Conservation (phyloP, 2,797 vertebrate species). For the Chrosomus eos region DNA sequence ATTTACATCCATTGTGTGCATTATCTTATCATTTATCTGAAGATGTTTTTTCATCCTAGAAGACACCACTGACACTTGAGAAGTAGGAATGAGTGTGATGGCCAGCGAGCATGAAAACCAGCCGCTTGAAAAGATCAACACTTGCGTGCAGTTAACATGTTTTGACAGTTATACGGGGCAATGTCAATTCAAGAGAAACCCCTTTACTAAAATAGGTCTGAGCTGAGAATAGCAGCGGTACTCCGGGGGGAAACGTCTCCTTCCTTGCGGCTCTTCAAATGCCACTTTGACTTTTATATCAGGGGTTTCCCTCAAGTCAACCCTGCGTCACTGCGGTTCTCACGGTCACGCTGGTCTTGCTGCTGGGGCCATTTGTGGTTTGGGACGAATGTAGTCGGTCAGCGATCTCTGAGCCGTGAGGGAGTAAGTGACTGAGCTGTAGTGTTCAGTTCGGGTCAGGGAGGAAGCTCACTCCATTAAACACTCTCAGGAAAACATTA, state of each 20-base stretch:
- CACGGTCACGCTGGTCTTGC: conserved; percentile 30
- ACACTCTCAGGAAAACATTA: conserved; percentile 32
- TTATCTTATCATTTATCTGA: background rate
- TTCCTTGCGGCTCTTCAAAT: background rate
- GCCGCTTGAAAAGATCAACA: conserved; percentile 25
- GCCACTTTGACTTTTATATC: conserved; percentile 37
- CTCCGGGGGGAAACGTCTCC: conserved; percentile 18
- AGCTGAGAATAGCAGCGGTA: conserved; percentile 47
- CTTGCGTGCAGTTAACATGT: conserved; percentile 50
- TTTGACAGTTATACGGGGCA: conserved; percentile 54
- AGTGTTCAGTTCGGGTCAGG: conserved; percentile 27
- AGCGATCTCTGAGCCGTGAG: conserved; percentile 2
- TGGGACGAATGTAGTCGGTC: conserved; percentile 23
- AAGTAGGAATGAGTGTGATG: conserved; percentile 13
- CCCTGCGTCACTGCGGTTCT: conserved; percentile 25
- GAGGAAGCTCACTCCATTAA: conserved; percentile 38
- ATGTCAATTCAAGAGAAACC: conserved; percentile 48
- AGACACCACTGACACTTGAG: conserved; percentile 6
- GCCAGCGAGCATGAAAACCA: conserved; percentile 16
- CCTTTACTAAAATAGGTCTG: conserved; percentile 35
- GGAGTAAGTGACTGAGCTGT: conserved; percentile 19
- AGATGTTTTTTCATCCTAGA: conserved; percentile 20
- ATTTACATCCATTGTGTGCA: background rate
- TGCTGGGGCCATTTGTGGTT: conserved; percentile 34
- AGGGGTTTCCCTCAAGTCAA: conserved; percentile 41